Conservation (phyloP, 2,113 vertebrate species). For the Scortum barcoo region DNA sequence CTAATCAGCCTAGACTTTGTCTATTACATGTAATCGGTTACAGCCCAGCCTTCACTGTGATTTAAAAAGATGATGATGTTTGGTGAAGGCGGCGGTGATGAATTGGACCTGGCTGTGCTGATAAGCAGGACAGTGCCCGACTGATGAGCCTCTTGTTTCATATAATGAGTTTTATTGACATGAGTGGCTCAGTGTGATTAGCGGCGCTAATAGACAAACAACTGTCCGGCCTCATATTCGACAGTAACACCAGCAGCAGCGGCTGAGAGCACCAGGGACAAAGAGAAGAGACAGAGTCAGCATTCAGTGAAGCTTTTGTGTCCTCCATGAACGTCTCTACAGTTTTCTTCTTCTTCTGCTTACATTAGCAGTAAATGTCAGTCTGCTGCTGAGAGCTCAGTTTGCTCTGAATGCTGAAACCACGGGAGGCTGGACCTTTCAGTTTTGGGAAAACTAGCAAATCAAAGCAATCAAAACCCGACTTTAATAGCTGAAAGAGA, state of each 20-base stretch:
- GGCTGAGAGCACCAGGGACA: background rate
- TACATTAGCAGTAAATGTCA: constrained; percentile 10
- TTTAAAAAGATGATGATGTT: constrained; percentile 60
- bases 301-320: background rate
- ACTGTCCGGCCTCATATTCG: constrained; percentile 19
- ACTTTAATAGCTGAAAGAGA: no score
- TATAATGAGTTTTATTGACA: constrained; percentile 75
- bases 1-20: background rate
- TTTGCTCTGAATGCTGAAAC: background rate
- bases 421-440: background rate
- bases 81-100: constrained; percentile 22
- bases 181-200: constrained; percentile 51
- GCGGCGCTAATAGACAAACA: constrained; percentile 60
- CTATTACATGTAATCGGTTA: background rate
- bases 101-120: constrained; percentile 57
- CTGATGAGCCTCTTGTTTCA: constrained; percentile 53
- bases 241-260: background rate
- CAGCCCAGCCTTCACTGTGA: background rate
- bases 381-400: background rate
- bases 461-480: no score
- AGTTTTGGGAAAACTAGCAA: background rate
- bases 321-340: constrained; percentile 4
- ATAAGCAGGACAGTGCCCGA: constrained; percentile 50
- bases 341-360: constrained; percentile 3
- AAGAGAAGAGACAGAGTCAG: constrained; percentile 8